Conservation (phyloP, 2,113 vertebrate species). For the Sitta europaea region DNA sequence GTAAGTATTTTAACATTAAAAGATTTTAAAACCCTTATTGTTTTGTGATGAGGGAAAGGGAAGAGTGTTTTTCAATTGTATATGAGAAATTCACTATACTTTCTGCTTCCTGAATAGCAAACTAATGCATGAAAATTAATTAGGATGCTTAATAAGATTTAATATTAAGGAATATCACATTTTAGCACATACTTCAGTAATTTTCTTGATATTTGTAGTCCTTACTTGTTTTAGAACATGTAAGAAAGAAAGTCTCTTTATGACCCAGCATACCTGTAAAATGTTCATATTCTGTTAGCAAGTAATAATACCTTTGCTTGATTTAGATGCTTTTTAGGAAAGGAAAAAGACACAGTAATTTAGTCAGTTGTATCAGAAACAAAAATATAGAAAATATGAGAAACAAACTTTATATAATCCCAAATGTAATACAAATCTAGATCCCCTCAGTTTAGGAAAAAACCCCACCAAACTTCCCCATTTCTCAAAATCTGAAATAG, state of each 20-base stretch:
- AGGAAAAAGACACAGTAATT: not conserved
- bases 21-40: not conserved
- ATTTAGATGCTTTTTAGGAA: not conserved
- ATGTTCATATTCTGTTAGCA: not conserved
- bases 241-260: not conserved
- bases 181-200: not conserved
- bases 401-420: not conserved
- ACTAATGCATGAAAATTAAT: not conserved
- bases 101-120: not conserved
- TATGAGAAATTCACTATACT: not conserved
- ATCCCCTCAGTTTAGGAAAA: not conserved
- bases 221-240: not conserved
- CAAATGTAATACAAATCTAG: not conserved
- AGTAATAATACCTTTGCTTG: not conserved
- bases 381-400: not conserved
- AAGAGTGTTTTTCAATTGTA: not conserved
- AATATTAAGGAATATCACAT: fast-evolving
- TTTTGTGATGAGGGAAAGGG: not conserved
- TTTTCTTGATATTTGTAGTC: not conserved
- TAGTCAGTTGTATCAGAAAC: not conserved
- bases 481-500: not conserved
- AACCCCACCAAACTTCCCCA: fast-evolving
- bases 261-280: not conserved
- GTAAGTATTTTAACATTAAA: constrained; percentile 74
- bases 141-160: not conserved